Evolutionary conservation across 2,888 invertebrate genomes (phyloP), one percentile per base, ranked within the genome.

Genomic region (Limnephilus lunatus): DNA sequence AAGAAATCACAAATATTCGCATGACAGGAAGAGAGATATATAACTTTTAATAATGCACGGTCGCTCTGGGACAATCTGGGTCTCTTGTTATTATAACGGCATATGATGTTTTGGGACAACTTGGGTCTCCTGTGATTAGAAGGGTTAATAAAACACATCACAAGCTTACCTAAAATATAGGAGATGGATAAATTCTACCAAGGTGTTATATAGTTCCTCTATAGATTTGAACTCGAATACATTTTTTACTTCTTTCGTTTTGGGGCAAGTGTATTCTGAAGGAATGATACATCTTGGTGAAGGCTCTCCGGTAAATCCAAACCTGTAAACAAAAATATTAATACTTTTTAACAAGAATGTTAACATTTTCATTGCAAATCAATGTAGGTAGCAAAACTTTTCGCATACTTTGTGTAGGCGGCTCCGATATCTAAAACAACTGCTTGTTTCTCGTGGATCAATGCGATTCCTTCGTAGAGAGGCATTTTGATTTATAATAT

Each of bases 281-380:
- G 97, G 97, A 93, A 99, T 97, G 93, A 99, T 99, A 94, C 98
- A 98, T 94, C 99, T 96, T 44, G 99, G 99, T 81, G 98, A 97
- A 89, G 97, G 97, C 95, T 99, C 99, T 15, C 98, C 98, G 48
- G 98, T 98, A 95, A 99, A 98, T 44, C 99, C 99, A 95, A 98
- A 98, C 95, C 99, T 99, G 94, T 68, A 95, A 87, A 35, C n/a
- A 39, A 35, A 35, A n/a, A 83, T 32, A 82, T 89, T 39, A 89
- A 85, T 80, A 80, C 81, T 89, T 82, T 87, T 44, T 39, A 91
- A 86, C 39, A 86, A 31, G 35, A 87, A 81, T n/a, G 44, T 25
- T 25, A 32, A 80, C 25, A 31, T 87, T 9, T 32, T 44, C 48
- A 81, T 81, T 44, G 15, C 19, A 89, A 15, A 87, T 44, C 44